Evolutionary conservation across 2,888 invertebrate species (phyloP).

Genomic region (Microctonus aethiopoides): DNA sequence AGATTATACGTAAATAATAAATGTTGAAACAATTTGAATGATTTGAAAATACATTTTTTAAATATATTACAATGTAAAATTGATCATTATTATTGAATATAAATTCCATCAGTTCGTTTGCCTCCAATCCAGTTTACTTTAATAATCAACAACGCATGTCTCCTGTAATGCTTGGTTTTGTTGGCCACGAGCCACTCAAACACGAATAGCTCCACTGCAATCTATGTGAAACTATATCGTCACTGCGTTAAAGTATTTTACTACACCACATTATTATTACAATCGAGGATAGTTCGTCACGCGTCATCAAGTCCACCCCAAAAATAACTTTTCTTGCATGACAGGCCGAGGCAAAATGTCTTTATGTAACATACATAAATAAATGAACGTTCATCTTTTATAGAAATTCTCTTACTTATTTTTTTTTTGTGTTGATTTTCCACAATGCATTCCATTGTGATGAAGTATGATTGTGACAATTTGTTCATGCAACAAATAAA

Average conservation of each 20-base stretch:
- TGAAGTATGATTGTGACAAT: background rate
- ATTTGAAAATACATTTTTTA: background rate
- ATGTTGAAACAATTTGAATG: background rate
- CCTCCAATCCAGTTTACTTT: slow-evolving; percentile 37
- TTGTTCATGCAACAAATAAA: background rate
- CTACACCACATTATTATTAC: slow-evolving; percentile 45
- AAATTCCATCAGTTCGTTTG: slow-evolving; percentile 37
- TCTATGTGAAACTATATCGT: slow-evolving; percentile 19
- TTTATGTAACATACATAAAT: slow-evolving; percentile 28
- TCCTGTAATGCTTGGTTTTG: slow-evolving; percentile 27
- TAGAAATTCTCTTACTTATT: slow-evolving; percentile 5
- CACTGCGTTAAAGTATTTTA: slow-evolving; percentile 37
- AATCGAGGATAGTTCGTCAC: slow-evolving; percentile 47
- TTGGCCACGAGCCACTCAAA: slow-evolving; percentile 39
- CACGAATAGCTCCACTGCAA: slow-evolving; percentile 36
- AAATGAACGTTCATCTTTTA: slow-evolving; percentile 19
- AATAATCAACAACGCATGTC: slow-evolving; percentile 35
- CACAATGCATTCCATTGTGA: slow-evolving; percentile 6
- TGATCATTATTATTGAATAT: background rate
- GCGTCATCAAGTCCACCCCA: slow-evolving; percentile 39
- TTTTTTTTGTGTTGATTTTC: background rate
- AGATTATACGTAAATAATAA: too few relatives aligned
- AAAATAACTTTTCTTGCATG: slow-evolving; percentile 43
- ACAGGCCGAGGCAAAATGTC: slow-evolving; percentile 30
- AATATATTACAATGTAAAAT: background rate